Conservation (phyloP, 2,113 vertebrate genomes). For the Lathamus discolor region DNA sequence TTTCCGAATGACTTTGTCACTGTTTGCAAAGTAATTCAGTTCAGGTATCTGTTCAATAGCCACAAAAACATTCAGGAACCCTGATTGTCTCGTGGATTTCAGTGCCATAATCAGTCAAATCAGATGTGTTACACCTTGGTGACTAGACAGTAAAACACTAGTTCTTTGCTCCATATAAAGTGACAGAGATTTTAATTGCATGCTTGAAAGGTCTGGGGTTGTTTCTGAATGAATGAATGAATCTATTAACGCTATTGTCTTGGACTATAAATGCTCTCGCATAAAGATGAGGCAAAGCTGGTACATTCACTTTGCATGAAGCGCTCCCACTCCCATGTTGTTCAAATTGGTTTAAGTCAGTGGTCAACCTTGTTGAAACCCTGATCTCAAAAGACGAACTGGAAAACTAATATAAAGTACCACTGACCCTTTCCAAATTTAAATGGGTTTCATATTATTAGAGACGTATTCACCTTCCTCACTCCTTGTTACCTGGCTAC, state of each 20-base stretch:
- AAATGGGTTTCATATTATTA: neutral
- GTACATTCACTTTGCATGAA: slow-evolving; percentile 22
- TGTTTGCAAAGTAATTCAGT: slow-evolving; percentile 20
- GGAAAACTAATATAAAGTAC: slow-evolving; percentile 34
- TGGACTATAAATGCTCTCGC: slow-evolving; percentile 14
- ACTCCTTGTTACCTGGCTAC: neutral
- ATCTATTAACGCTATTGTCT: slow-evolving; percentile 58
- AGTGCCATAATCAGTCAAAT: slow-evolving; percentile 40
- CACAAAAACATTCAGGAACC: slow-evolving; percentile 30
- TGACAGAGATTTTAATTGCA: slow-evolving; percentile 68
- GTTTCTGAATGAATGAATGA: slow-evolving; percentile 57
- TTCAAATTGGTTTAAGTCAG: slow-evolving; percentile 46
- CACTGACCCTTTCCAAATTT: neutral
- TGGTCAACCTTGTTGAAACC: slow-evolving; percentile 37
- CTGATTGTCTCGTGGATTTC: slow-evolving; percentile 48
- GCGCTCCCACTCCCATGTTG: neutral
- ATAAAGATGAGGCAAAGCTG: slow-evolving; percentile 34
- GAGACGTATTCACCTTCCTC: neutral
- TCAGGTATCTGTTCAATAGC: neutral
- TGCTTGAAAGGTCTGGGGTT: slow-evolving; percentile 35
- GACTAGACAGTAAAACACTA: slow-evolving; percentile 33
- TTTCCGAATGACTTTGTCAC: slow-evolving; percentile 12
- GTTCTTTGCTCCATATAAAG: slow-evolving; percentile 25
- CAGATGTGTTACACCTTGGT: slow-evolving; percentile 3
- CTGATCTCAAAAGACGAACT: slow-evolving; percentile 34